These are phyloP conservation scores for Poicephalus gulielmi DNA, from an alignment of 2,113 vertebrate species.

Conservation along the genomic window DNA sequence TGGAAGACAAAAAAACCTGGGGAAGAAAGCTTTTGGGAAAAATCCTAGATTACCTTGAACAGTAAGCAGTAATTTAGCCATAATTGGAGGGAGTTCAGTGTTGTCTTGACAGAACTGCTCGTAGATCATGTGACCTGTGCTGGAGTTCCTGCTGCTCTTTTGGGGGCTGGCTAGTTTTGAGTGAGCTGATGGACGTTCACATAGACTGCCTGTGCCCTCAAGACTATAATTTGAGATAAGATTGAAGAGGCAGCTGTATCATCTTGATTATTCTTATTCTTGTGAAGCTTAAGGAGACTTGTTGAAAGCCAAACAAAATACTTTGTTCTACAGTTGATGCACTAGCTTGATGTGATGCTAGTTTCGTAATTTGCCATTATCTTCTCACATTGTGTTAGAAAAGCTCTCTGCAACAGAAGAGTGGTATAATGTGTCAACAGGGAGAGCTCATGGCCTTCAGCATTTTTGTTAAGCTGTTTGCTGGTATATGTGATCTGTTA, in stretches of 20 bases:
- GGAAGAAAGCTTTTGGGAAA: background rate
- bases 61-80: background rate
- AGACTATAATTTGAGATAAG: background rate
- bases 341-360: background rate
- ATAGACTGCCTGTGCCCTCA: background rate
- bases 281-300: background rate
- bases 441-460: background rate
- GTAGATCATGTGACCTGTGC: background rate
- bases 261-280: background rate
- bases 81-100: background rate
- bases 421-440: background rate
- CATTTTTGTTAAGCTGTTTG: background rate
- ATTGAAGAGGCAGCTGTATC: background rate
- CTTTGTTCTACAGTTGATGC: background rate
- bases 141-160: background rate
- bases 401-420: background rate
- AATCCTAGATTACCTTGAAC: background rate
- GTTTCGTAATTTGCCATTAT: background rate
- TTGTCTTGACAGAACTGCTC: background rate
- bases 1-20: background rate
- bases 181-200: background rate
- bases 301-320: constrained; percentile 20
- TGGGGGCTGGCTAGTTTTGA: background rate
- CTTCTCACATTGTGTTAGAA: background rate
- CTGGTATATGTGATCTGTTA: background rate